phyloP scores from a whole-genome alignment of 2,888 invertebrate species.

The Drosophila rubida region DNA sequence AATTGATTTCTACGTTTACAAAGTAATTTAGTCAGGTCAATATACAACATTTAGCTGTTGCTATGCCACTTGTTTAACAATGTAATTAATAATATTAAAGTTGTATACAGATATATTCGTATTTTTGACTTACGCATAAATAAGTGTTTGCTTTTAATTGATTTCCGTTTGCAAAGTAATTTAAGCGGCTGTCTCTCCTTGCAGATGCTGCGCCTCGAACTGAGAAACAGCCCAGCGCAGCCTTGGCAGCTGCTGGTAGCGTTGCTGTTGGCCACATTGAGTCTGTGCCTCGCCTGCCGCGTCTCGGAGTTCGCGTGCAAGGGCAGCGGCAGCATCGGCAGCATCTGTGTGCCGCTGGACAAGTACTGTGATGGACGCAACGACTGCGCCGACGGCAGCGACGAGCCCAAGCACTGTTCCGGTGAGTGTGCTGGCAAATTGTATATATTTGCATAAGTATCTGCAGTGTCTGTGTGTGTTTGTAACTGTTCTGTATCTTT shows the following conservation, averaged over 20 bases:
- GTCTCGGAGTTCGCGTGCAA: conserved; percentile 92
- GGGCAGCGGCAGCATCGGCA: conserved; percentile 88
- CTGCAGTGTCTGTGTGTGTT: conserved; percentile 3
- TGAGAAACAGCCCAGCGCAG: neutral
- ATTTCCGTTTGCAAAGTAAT: neutral
- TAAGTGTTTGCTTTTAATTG: no score
- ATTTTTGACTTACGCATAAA: no score
- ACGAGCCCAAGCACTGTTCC: conserved; percentile 92
- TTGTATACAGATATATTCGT: no score
- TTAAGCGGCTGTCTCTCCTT: conserved; percentile 13
- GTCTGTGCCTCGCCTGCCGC: conserved; percentile 87
- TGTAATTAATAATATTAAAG: no score
- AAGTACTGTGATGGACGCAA: conserved; percentile 93
- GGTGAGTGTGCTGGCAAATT: conserved; percentile 85
- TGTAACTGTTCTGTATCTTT: conserved; percentile 17
- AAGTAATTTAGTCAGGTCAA: no score
- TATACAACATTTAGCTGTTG: no score
- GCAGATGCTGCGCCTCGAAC: conserved; percentile 52
- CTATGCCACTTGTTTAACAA: no score
- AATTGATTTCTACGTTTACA: no score
- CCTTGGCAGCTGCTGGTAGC: conserved; percentile 82
- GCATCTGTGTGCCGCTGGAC: conserved; percentile 92
- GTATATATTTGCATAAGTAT: neutral
- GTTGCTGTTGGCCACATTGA: conserved; percentile 79
- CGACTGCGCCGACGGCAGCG: conserved; percentile 94